These are phyloP conservation scores for Gymnoscelis rufifasciata DNA, from an alignment of 2,888 invertebrate genomes.

Conservation along the genomic window DNA sequence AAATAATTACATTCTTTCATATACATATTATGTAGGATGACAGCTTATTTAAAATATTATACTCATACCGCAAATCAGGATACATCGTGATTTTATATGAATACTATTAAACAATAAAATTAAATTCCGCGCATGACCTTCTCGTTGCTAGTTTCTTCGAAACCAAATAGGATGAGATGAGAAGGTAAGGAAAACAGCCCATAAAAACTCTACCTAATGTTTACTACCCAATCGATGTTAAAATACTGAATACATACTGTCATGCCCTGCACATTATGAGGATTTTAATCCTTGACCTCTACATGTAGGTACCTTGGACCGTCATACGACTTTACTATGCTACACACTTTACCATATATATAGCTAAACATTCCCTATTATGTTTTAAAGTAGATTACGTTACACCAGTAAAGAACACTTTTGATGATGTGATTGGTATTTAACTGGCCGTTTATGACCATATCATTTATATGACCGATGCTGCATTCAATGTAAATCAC, in stretches of 20 bases:
- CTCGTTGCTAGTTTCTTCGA: slow-evolving; percentile 38
- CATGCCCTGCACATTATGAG: slow-evolving; percentile 31
- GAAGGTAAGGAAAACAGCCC: slow-evolving; percentile 32
- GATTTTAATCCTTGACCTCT: slow-evolving; percentile 46
- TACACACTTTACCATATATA: slow-evolving; percentile 13
- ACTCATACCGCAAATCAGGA: slow-evolving; percentile 25
- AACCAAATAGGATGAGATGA: slow-evolving; percentile 24
- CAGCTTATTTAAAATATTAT: slow-evolving; percentile 1
- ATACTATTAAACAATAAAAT: slow-evolving; percentile 24
- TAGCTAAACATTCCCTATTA: slow-evolving; percentile 14
- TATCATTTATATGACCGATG: slow-evolving; percentile 35
- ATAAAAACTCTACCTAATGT: slow-evolving; percentile 20
- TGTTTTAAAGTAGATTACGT: slow-evolving; percentile 22
- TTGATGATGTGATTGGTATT: slow-evolving; percentile 31
- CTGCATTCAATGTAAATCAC: slow-evolving; percentile 28
- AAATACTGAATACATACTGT: slow-evolving; percentile 29
- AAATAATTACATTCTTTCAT: no score
- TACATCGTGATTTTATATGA: slow-evolving; percentile 16
- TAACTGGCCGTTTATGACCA: slow-evolving; percentile 38
- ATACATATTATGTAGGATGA: no score
- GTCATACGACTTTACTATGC: slow-evolving; percentile 28
- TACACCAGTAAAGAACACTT: slow-evolving; percentile 23
- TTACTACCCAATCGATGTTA: slow-evolving; percentile 10
- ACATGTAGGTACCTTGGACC: slow-evolving; percentile 33
- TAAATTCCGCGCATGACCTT: slow-evolving; percentile 31